Evolutionary conservation across 2,113 vertebrate species (phyloP).

Genomic region (Telmatochromis brachygnathus): DNA sequence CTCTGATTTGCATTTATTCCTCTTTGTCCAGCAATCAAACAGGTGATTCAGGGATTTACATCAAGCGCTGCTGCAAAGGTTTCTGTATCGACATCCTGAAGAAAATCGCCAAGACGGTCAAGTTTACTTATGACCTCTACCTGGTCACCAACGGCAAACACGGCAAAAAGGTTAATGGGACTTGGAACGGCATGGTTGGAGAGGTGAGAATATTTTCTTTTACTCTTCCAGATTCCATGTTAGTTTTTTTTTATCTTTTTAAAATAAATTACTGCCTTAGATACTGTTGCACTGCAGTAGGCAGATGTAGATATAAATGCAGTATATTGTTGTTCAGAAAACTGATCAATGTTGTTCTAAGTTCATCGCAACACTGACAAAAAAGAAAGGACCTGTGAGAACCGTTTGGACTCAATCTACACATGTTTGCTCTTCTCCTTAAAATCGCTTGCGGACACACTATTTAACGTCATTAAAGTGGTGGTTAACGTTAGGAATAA

Average conservation of each 20-base stretch:
- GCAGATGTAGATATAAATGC: neutral
- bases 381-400: neutral
- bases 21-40: constrained; percentile 83
- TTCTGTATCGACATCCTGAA: constrained; percentile 99
- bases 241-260: neutral
- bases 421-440: neutral
- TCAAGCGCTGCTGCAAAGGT: constrained; percentile 98
- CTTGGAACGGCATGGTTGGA: constrained; percentile 98
- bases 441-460: neutral
- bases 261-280: neutral
- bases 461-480: neutral
- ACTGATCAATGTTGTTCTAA: neutral
- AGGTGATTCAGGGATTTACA: constrained; percentile 91
- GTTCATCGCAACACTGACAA: neutral
- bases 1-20: neutral
- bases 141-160: constrained; percentile 98
- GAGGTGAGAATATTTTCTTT: constrained; percentile 76
- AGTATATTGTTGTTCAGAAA: neutral
- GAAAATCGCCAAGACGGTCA: constrained; percentile 96
- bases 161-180: constrained; percentile 97
- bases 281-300: neutral
- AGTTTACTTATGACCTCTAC: constrained; percentile 98
- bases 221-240: neutral
- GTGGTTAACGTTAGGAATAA: neutral
- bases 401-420: neutral